Base-by-base conservation (phyloP, 2,113 vertebrate genomes). In the Leuciscus idus region DNA sequence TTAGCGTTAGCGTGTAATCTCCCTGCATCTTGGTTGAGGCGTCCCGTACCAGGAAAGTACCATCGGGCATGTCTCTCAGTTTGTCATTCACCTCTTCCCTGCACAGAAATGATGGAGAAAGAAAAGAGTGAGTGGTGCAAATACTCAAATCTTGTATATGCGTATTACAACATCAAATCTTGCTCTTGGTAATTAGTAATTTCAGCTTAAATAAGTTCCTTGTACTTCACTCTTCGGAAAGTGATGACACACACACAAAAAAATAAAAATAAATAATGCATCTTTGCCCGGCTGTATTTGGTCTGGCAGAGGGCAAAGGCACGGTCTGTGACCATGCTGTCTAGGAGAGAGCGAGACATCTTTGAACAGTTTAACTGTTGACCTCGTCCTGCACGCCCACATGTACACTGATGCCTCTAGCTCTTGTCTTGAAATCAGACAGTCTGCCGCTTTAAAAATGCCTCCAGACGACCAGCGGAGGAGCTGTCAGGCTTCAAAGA, bases 11-110 rank as follows among this genome's bases (percentile, higher is more conserved):
- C 2, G 98, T 99, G 92, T 99, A 99, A 92, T 99, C 97, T 84
- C 98, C 98, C 91, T 98, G 97, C 96, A 98, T 96, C 95, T 98
- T 98, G 82, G 97, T 98, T 36, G 98, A 99, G 26, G 98, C 97
- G 61, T 99, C 97, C 4, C 98, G 96, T 36, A 99, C 97, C 93
- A 99, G 93, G 91, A 99, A 99, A 3, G 98, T 99, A 84, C 98
- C 98, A 70, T 99, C 98, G 8, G 97, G 98, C 97, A 96, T 98
- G 92, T 99, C 97, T 92, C 97, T 94, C 89, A 99, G 93, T 91
- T 98, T 98, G 86, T 98, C 97, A 72, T 98, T 99, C 90, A 98
- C 98, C 90, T 98, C 97, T 92, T 99, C 97, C 94, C 98, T 99
- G 89, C 19, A 91, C 84, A 90, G 81, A 64, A 84, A 84, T 88